Conservation (phyloP, 1,140 invertebrate species). For the Pseudobourletiella spinata region DNA sequence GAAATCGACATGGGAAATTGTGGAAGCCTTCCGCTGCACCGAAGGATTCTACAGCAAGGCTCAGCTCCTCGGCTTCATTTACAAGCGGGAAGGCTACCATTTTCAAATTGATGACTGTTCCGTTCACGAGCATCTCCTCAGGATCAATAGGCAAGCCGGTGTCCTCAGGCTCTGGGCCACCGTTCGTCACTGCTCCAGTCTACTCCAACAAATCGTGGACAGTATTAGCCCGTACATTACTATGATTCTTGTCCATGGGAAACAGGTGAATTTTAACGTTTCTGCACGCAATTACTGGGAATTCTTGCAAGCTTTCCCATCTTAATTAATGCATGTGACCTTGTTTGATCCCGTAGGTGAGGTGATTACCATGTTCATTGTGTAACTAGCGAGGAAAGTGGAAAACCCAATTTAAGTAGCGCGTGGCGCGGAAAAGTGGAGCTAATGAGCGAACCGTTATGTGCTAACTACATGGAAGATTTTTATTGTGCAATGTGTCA, state of each 20-base stretch:
- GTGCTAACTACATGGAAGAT: too few species aligned
- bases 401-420: too few species aligned
- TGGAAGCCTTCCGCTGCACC: slow-evolving; percentile 57
- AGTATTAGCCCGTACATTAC: slow-evolving; percentile 97
- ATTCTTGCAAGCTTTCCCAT: too few species aligned
- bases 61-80: slow-evolving; percentile 74
- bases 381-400: too few species aligned
- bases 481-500: too few species aligned
- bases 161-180: slow-evolving; percentile 83
- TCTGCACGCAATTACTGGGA: too few species aligned
- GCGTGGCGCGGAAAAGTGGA: too few species aligned
- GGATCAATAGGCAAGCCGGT: slow-evolving; percentile 77
- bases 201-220: slow-evolving; percentile 89
- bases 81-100: slow-evolving; percentile 69
- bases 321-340: too few species aligned
- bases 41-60: slow-evolving; percentile 66
- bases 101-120: slow-evolving; percentile 59
- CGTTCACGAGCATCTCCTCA: slow-evolving; percentile 63
- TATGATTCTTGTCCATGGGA: slow-evolving; percentile 90
- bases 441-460: too few species aligned
- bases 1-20: slow-evolving; percentile 60
- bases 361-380: too few species aligned
- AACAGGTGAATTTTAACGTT: slow-evolving; percentile 75
- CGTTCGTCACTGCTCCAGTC: slow-evolving; percentile 85
- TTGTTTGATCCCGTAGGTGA: too few species aligned